phyloP scores from a whole-genome alignment of 2,797 vertebrate species.

The Gymnothorax javanicus region DNA sequence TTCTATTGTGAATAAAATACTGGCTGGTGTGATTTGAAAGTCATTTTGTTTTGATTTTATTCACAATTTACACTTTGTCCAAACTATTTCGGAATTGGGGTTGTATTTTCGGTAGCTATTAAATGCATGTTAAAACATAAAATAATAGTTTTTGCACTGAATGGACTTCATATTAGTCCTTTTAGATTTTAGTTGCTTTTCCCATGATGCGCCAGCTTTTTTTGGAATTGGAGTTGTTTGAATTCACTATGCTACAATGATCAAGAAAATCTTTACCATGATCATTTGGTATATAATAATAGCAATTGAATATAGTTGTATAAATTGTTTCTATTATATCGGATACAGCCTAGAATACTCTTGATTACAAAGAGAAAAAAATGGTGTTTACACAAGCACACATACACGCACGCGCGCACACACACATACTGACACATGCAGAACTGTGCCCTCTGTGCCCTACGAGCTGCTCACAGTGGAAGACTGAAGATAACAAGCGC shows the following conservation, averaged over 20 bases:
- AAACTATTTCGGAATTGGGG: no score
- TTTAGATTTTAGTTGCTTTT: no score
- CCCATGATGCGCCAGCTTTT: no score
- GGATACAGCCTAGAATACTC: neutral
- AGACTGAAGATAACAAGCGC: constrained; percentile 11
- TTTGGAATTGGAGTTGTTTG: no score
- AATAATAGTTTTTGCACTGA: no score
- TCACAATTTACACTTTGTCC: no score
- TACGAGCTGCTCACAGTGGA: neutral
- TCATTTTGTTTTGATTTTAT: no score
- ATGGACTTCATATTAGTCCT: neutral
- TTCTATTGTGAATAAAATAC: no score
- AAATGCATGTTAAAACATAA: no score
- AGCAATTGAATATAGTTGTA: neutral
- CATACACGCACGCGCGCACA: neutral
- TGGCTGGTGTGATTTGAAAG: no score
- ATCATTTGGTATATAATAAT: neutral
- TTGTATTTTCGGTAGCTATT: no score
- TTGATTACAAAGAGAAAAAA: neutral
- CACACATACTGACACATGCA: neutral
- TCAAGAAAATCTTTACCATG: neutral
- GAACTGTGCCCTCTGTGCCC: neutral
- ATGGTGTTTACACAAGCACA: neutral
- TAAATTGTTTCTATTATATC: neutral
- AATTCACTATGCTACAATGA: neutral